phyloP scores from a whole-genome alignment of 2,888 invertebrate genomes.

The Euspilapteryx auroguttella region DNA sequence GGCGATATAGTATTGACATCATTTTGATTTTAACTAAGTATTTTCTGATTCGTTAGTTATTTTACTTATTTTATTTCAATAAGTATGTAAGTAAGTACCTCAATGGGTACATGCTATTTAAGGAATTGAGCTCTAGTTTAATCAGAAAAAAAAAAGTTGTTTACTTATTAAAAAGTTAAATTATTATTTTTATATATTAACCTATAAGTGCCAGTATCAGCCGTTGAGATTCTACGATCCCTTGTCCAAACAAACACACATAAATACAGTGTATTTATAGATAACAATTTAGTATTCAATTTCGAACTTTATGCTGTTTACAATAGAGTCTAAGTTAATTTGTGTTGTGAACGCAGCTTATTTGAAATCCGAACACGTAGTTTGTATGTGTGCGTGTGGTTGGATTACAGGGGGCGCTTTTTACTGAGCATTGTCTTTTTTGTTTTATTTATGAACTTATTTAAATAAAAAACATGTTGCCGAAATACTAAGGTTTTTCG shows the following conservation, averaged over 20 bases:
- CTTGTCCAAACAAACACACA: conserved; percentile 4
- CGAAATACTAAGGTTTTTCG: too few relatives aligned
- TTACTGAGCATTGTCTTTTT: background rate
- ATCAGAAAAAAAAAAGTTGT: too few relatives aligned
- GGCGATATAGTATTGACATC: too few relatives aligned
- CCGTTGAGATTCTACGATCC: conserved; percentile 3
- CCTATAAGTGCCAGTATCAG: background rate
- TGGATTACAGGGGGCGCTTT: conserved; percentile 16
- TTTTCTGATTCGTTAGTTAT: too few relatives aligned
- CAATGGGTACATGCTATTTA: too few relatives aligned
- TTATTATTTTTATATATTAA: too few relatives aligned
- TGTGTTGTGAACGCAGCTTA: conserved; percentile 13
- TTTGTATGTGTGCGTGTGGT: conserved; percentile 18
- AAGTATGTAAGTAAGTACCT: too few relatives aligned
- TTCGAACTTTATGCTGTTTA: conserved; percentile 3
- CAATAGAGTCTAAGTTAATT: conserved; percentile 9
- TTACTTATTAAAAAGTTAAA: too few relatives aligned
- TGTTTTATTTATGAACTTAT: background rate
- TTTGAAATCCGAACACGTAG: conserved; percentile 21
- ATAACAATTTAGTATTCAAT: background rate
- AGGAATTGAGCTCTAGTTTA: too few relatives aligned
- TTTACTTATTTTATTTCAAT: too few relatives aligned
- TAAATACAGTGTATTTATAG: conserved; percentile 1
- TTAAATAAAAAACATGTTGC: too few relatives aligned
- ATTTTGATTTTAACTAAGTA: too few relatives aligned